phyloP scores from a whole-genome alignment of 2,113 vertebrate species.

The Apodemus speciosus region DNA sequence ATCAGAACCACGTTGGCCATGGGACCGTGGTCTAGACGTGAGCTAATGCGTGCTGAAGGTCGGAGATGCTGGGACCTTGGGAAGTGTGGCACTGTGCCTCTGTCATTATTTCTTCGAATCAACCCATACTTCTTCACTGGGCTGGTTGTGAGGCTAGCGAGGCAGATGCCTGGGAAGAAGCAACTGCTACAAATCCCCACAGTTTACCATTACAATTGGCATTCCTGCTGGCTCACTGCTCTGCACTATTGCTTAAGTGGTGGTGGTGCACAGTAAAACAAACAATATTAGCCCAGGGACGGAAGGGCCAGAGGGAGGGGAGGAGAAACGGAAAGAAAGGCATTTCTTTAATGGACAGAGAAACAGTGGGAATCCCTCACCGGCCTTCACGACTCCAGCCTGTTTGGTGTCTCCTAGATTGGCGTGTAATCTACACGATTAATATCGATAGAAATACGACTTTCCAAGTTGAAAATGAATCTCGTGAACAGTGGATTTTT shows the following conservation, averaged over 20 bases:
- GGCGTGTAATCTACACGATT: not conserved
- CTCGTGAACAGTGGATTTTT: not conserved
- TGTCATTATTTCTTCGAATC: not conserved
- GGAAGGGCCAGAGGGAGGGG: not conserved
- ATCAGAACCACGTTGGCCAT: not conserved
- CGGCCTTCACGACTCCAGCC: not conserved
- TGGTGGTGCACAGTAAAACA: not conserved
- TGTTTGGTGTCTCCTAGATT: not conserved
- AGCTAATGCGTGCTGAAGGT: too few relatives aligned
- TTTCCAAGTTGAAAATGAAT: not conserved
- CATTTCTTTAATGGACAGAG: not conserved
- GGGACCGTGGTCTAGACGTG: not conserved
- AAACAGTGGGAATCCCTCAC: accelerated
- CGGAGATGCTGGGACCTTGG: not conserved
- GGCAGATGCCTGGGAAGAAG: not conserved
- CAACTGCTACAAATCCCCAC: accelerated
- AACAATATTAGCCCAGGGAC: not conserved
- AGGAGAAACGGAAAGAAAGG: too few relatives aligned
- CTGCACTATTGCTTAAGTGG: not conserved
- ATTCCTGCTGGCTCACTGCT: not conserved
- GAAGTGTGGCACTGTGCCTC: not conserved
- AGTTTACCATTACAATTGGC: not conserved
- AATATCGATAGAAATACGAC: not conserved
- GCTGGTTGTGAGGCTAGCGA: not conserved
- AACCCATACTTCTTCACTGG: not conserved